A percentile compares a stretch with the other conserved stretches of the same genome.
These are phyloP conservation scores for Synergus umbraculus DNA, from an alignment of 2,888 invertebrate genomes.

Conservation along the genomic window DNA sequence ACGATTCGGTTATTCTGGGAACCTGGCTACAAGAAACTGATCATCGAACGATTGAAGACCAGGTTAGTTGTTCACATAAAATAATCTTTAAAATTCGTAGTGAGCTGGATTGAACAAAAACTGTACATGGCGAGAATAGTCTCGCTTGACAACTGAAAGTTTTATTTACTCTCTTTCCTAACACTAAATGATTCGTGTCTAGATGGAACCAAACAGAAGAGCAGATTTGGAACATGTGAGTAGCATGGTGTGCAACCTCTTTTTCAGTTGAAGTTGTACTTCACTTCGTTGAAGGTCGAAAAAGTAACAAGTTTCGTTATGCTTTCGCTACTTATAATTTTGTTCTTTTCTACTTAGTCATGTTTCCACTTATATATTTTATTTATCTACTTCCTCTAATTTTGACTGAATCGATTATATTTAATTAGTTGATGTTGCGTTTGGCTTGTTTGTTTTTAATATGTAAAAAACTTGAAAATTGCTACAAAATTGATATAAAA, in stretches of 20 bases:
- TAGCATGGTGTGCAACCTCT: constrained; percentile 72
- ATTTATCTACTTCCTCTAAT: too few relatives aligned
- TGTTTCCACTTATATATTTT: too few relatives aligned
- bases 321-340: constrained; percentile 45
- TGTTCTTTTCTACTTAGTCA: constrained; percentile 21
- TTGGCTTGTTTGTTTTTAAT: not conserved
- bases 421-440: not conserved
- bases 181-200: constrained; percentile 69
- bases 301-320: constrained; percentile 42
- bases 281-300: constrained; percentile 45
- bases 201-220: constrained; percentile 92
- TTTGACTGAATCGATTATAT: too few relatives aligned
- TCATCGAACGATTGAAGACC: constrained; percentile 97
- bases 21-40: constrained; percentile 98
- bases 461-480: too few relatives aligned
- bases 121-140: constrained; percentile 1
- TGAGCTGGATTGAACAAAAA: not conserved
- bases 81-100: not conserved
- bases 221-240: constrained; percentile 90
- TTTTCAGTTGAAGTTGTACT: not conserved
- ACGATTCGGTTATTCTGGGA: constrained; percentile 94
- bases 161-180: not conserved
- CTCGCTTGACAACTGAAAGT: not conserved
- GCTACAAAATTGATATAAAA: not conserved
- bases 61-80: constrained; percentile 81